phyloP scores from a whole-genome alignment of 2,797 vertebrate species.

The Ptychadena robeensis region DNA sequence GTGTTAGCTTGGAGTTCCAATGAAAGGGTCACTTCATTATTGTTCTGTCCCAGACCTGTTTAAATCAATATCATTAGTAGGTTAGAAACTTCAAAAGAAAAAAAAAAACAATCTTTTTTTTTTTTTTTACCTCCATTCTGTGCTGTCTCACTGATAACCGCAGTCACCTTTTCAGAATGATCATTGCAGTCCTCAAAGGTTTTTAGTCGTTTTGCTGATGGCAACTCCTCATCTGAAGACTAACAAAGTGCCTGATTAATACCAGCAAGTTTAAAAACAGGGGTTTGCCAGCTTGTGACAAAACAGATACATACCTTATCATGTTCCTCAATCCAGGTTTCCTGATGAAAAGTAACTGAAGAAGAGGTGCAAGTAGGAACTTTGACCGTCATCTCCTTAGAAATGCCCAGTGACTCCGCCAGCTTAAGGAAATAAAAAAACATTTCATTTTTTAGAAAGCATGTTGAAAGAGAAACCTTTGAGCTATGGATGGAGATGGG shows the following conservation, averaged over 20 bases:
- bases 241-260: background rate
- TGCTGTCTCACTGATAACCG: background rate
- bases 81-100: no score
- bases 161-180: conserved; percentile 58
- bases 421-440: conserved; percentile 75
- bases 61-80: no score
- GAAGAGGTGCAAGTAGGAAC: conserved; percentile 63
- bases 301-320: conserved; percentile 72
- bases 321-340: conserved; percentile 61
- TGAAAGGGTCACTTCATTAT: background rate
- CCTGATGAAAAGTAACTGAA: conserved; percentile 56
- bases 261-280: background rate
- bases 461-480: no score
- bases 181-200: conserved; percentile 66
- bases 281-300: background rate
- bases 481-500: no score
- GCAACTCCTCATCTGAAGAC: conserved; percentile 57
- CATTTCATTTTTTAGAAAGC: no score
- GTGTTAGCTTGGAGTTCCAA: background rate
- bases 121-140: conserved; percentile 68
- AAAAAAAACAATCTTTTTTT: no score
- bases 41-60: background rate
- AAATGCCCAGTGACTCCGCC: conserved; percentile 86
- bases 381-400: conserved; percentile 75
- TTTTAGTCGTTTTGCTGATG: conserved; percentile 83